phyloP scores from a whole-genome alignment of 1,140 invertebrate species.

The Gonioctena quinquepunctata region DNA sequence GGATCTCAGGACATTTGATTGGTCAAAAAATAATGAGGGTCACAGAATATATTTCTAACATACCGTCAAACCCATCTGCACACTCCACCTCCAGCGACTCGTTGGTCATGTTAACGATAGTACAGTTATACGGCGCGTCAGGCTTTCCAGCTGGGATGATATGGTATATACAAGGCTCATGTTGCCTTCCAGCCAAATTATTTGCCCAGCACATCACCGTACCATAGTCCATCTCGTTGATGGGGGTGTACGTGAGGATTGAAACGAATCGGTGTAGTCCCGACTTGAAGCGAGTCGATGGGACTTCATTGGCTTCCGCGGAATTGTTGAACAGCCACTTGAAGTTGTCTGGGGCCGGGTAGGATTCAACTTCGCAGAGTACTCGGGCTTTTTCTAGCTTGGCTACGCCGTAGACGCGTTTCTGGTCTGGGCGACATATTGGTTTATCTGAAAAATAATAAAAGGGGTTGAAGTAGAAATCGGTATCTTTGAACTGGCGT shows the following conservation, averaged over 20 bases:
- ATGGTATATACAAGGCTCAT: slow-evolving; percentile 73
- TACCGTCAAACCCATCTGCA: slow-evolving; percentile 79
- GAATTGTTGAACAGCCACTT: slow-evolving; percentile 91
- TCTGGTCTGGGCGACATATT: slow-evolving; percentile 76
- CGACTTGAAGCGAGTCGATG: slow-evolving; percentile 64
- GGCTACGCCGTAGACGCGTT: slow-evolving; percentile 82
- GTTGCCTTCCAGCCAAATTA: slow-evolving; percentile 69
- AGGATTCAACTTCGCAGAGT: slow-evolving; percentile 83
- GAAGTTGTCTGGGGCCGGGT: slow-evolving; percentile 80
- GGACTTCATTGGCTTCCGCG: slow-evolving; percentile 76
- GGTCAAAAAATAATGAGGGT: too few relatives aligned
- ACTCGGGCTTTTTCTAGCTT: slow-evolving; percentile 80
- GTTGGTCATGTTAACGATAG: slow-evolving; percentile 78
- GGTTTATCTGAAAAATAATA: slow-evolving; percentile 73
- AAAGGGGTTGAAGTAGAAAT: too few relatives aligned
- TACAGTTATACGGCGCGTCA: slow-evolving; percentile 79
- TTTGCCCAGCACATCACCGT: slow-evolving; percentile 68
- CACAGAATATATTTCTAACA: slow-evolving; percentile 46
- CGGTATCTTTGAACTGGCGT: too few relatives aligned
- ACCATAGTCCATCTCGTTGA: slow-evolving; percentile 76
- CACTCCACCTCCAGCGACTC: slow-evolving; percentile 76
- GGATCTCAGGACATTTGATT: too few relatives aligned
- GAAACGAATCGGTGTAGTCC: slow-evolving; percentile 67
- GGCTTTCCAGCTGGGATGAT: slow-evolving; percentile 78
- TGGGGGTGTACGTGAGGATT: slow-evolving; percentile 77